Percentiles rank a stretch among this genome's conserved stretches.
Conservation (phyloP, 2,797 vertebrate genomes). For the Denticeps clupeoides region DNA sequence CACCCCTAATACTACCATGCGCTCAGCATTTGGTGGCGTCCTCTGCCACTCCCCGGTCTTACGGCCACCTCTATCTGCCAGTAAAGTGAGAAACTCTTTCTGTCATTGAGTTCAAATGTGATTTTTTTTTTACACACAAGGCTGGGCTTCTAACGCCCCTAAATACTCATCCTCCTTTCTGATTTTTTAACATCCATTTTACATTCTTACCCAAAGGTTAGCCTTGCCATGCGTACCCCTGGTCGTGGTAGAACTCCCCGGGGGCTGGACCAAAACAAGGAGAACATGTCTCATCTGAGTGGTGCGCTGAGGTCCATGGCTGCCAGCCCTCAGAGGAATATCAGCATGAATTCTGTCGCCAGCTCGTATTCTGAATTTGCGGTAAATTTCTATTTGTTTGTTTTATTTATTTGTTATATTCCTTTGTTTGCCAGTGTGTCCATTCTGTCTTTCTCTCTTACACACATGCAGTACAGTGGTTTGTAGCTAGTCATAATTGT, state of each 20-base stretch:
- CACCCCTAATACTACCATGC: slow-evolving; percentile 65
- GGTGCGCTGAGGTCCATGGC: slow-evolving; percentile 63
- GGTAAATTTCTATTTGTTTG: slow-evolving; percentile 81
- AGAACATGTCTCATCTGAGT: slow-evolving; percentile 70
- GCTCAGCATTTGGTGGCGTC: slow-evolving; percentile 51
- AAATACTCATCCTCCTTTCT: too few species aligned
- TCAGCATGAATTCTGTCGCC: slow-evolving; percentile 76
- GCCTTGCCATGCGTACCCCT: slow-evolving; percentile 47
- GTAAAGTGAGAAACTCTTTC: slow-evolving; percentile 58
- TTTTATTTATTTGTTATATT: too few species aligned
- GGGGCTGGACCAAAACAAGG: slow-evolving; percentile 71
- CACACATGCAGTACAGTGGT: too few species aligned
- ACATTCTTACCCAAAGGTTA: slow-evolving; percentile 31
- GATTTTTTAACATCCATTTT: background rate
- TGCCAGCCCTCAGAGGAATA: slow-evolving; percentile 67
- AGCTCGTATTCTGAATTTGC: slow-evolving; percentile 91
- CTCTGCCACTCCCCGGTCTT: slow-evolving; percentile 56
- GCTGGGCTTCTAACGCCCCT: background rate
- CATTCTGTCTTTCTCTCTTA: too few species aligned
- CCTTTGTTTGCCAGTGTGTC: too few species aligned
- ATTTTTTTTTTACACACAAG: background rate
- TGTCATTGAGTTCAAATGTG: too few species aligned
- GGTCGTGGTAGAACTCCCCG: slow-evolving; percentile 50
- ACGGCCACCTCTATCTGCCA: slow-evolving; percentile 63
- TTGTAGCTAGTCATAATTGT: slow-evolving; percentile 26